phyloP scores from a whole-genome alignment of 2,113 vertebrate species.

The Colistium nudipinnis region DNA sequence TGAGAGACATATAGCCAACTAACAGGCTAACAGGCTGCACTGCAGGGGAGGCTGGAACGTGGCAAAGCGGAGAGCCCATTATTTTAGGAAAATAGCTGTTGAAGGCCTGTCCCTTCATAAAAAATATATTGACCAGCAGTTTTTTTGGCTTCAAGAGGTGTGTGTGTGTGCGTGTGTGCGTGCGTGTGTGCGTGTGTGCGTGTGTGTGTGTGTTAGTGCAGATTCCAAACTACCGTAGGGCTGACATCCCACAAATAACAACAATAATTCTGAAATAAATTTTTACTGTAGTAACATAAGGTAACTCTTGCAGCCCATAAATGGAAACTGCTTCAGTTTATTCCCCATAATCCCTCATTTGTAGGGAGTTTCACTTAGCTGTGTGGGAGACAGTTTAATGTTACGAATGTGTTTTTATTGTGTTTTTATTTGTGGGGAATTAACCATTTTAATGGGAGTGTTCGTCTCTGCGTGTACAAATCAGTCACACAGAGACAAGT shows the following conservation, averaged over 20 bases:
- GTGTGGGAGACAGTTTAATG: background rate
- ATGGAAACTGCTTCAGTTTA: background rate
- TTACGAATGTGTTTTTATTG: background rate
- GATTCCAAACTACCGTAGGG: constrained; percentile 7
- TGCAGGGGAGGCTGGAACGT: constrained; percentile 14
- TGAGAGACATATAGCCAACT: constrained; percentile 55
- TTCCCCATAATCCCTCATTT: background rate
- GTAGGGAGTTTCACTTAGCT: too few relatives aligned
- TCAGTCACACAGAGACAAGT: too few relatives aligned
- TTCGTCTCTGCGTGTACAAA: too few relatives aligned
- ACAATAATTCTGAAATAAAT: background rate
- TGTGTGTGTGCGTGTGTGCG: too few relatives aligned
- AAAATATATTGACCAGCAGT: constrained; percentile 43
- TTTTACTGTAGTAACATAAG: background rate
- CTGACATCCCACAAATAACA: background rate
- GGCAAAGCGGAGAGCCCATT: constrained; percentile 33
- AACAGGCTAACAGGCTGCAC: constrained; percentile 46
- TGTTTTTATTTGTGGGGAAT: too few relatives aligned
- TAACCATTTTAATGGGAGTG: too few relatives aligned
- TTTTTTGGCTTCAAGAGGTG: constrained; percentile 28
- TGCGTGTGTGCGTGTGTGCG: too few relatives aligned
- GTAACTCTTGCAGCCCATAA: background rate
- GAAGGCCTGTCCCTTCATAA: constrained; percentile 38
- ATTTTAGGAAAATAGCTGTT: constrained; percentile 23
- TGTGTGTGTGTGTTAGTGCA: constrained; percentile 34